Base-by-base conservation (phyloP, 2,888 invertebrate species). In the Troides aeacus region DNA sequence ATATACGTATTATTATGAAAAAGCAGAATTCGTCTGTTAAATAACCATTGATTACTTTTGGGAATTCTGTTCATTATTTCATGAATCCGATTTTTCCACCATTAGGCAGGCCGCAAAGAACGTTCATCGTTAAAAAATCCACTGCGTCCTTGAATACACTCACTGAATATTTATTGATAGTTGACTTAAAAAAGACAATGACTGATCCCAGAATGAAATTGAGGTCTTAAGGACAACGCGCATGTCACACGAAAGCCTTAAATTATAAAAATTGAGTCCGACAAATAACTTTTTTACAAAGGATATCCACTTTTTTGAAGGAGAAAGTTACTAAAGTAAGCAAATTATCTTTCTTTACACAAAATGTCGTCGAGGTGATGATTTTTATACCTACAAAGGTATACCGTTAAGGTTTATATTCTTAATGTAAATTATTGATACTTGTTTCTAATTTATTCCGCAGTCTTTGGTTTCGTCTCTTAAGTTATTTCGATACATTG, bases 141-240 rank as follows among this genome's bases (percentile, higher is more conserved):
- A 56, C 39, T 64, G 39, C 57, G 57, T 57, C 42, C 64, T 64
- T 39, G 17, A 57, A 56, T 50, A 64, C 39, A 23, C 56, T 36
- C 5, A 39, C 56, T 36, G 56, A 36, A 63, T 63, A n/a, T 24
- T 24, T 50, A 63, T 50, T 50, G 18, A 53, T n/a, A 53, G 42
- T 53, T 63, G 30, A 30, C 50, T 56, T 56, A 30, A 53, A 36
- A 63, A 21, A 50, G 63, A 30, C n/a, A 24, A 53, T 30, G 30
- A 10, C 17, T n/a, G 53, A 63, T 53, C 24, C 18, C 17, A 24
- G 30, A 30, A 53, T 30, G 23, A 64, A 57, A 57, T 57, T 7
- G 21, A 57, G 57, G 57, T 57, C 57, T 57, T n/a, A 21, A 57
- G 57, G 57, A 18, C 57, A 57, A 5, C 23, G 57, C 21, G 1